These are phyloP conservation scores for Triplophysa tibetana DNA, from an alignment of 2,113 vertebrate genomes.

Conservation along the genomic window DNA sequence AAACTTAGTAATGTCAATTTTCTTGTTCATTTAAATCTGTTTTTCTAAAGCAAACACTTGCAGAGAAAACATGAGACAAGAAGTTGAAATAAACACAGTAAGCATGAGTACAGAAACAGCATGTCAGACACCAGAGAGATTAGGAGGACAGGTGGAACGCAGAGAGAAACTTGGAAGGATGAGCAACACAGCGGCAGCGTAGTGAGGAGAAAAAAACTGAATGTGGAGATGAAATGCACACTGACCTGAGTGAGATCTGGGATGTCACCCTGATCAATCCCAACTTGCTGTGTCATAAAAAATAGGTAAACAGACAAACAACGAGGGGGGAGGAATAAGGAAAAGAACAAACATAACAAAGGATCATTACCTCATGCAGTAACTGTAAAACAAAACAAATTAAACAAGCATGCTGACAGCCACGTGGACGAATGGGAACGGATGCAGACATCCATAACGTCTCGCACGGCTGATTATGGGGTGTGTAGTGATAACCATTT, in stretches of 20 bases:
- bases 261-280: constrained; percentile 95
- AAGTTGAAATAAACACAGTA: background rate
- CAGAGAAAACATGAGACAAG: background rate
- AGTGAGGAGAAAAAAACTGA: constrained; percentile 43
- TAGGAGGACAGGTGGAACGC: background rate
- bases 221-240: constrained; percentile 76
- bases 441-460: constrained; percentile 21
- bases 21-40: background rate
- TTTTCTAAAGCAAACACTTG: background rate
- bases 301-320: constrained; percentile 50
- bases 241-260: constrained; percentile 97
- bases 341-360: constrained; percentile 63
- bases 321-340: constrained; percentile 42
- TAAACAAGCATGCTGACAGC: constrained; percentile 48
- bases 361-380: constrained; percentile 75
- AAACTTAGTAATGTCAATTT: background rate
- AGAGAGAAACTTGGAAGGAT: constrained; percentile 15
- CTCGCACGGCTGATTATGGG: constrained; percentile 1
- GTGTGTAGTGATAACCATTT: constrained; percentile 24
- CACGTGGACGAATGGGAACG: constrained; percentile 46
- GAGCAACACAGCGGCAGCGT: constrained; percentile 19
- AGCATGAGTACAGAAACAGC: constrained; percentile 23
- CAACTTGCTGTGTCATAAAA: constrained; percentile 91
- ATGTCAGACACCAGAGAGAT: constrained; percentile 16
- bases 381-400: constrained; percentile 65